Evolutionary conservation across 2,797 vertebrate genomes (phyloP).

Genomic region (Bufotes viridis): DNA sequence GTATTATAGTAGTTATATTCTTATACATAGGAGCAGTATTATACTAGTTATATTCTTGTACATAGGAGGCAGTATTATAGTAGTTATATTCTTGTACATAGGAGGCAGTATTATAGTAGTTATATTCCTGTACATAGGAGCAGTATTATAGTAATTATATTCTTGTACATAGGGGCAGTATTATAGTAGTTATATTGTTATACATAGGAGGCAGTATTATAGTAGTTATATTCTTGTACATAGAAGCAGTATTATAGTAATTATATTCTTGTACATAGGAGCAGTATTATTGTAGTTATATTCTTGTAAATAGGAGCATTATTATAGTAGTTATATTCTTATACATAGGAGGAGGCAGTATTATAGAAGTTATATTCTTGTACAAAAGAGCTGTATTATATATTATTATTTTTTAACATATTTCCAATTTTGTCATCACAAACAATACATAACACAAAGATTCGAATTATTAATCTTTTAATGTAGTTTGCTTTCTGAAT

Average conservation of each 20-base stretch:
- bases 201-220: conserved; percentile 9
- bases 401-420: background rate
- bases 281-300: conserved; percentile 16
- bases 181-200: conserved; percentile 9
- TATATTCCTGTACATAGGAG: conserved; percentile 2
- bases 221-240: background rate
- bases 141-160: conserved; percentile 28
- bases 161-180: conserved; percentile 12
- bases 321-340: conserved; percentile 11
- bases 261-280: background rate
- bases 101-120: background rate
- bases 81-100: conserved; percentile 4
- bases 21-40: background rate
- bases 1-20: conserved; percentile 3
- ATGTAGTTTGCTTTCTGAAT: background rate
- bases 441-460: background rate
- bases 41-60: conserved; percentile 6
- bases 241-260: background rate
- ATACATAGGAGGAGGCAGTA: background rate
- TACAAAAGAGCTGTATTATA: background rate
- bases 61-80: background rate
- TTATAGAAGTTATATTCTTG: background rate
- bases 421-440: background rate
- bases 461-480: background rate
- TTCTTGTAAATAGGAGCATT: background rate